Percentiles rank a stretch among this genome's conserved stretches.
phyloP scores from a whole-genome alignment of 2,888 invertebrate species.

The Ephialtes manifestator region DNA sequence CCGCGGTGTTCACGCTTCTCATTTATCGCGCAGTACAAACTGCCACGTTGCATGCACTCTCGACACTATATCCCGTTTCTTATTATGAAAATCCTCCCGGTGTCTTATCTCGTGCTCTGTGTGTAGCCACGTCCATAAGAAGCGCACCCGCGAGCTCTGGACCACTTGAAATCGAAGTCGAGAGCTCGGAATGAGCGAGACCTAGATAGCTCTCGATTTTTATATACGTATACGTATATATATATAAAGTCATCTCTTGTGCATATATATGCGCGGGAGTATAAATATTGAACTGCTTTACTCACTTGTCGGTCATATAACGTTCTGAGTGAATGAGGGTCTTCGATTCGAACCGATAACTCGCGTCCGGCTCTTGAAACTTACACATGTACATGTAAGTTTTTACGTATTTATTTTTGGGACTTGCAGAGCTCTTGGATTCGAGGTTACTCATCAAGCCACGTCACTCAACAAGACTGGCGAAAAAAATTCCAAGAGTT shows the following conservation, averaged over 20 bases:
- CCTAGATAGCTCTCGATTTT: constrained; percentile 37
- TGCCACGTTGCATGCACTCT: constrained; percentile 59
- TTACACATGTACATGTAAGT: constrained; percentile 5
- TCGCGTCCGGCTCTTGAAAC: constrained; percentile 26
- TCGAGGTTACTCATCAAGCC: neutral
- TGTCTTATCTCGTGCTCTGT: constrained; percentile 68
- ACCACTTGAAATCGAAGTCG: constrained; percentile 45
- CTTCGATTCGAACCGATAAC: constrained; percentile 17
- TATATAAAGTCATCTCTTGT: neutral
- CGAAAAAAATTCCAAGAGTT: neutral
- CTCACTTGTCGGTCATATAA: neutral
- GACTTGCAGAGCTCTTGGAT: neutral
- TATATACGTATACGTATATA: neutral
- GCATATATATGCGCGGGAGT: neutral
- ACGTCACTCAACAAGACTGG: neutral
- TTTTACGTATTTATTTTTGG: constrained; percentile 8
- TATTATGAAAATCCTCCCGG: constrained; percentile 70
- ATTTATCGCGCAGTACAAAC: constrained; percentile 67
- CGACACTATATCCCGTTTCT: constrained; percentile 63
- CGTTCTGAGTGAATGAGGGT: constrained; percentile 4
- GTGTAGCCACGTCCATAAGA: constrained; percentile 33
- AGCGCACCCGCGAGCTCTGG: constrained; percentile 30
- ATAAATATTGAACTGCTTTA: constrained; percentile 18
- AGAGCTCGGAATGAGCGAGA: constrained; percentile 17
- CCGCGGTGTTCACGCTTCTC: constrained; percentile 61